Conservation (phyloP, 2,797 vertebrate species). For the Hapalemur alaotrensis region DNA sequence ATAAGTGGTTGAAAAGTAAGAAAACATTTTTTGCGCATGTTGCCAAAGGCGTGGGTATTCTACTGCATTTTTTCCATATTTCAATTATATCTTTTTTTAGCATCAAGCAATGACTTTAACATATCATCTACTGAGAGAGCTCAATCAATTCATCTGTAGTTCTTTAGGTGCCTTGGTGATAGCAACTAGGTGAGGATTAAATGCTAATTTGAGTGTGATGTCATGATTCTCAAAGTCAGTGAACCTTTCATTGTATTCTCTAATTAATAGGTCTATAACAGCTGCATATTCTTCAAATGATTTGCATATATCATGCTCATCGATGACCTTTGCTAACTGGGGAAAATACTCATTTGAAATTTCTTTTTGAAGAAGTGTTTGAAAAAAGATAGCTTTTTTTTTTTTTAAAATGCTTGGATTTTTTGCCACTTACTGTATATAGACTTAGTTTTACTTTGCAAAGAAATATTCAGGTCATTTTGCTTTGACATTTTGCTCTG, state of each 20-base stretch:
- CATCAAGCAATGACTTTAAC: neutral
- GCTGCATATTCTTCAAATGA: neutral
- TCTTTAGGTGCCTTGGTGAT: neutral
- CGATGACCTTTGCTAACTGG: neutral
- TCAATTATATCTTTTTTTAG: neutral
- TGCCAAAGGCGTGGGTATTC: neutral
- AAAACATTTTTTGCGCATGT: neutral
- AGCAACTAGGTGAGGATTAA: neutral
- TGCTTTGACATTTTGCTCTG: neutral
- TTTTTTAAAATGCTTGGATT: neutral
- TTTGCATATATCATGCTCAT: neutral
- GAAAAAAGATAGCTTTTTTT: neutral
- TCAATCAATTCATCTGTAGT: neutral
- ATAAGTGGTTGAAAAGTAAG: neutral
- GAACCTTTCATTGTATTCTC: neutral
- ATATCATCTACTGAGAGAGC: neutral
- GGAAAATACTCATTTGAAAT: neutral
- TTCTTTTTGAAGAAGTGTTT: neutral
- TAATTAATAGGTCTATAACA: neutral
- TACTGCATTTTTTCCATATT: neutral
- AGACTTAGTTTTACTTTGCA: neutral
- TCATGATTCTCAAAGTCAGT: neutral
- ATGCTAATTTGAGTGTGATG: no score
- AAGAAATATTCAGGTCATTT: neutral
- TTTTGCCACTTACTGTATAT: neutral